Evolutionary conservation across 2,888 invertebrate species (phyloP).

Genomic region (Dicroscelio sp.): DNA sequence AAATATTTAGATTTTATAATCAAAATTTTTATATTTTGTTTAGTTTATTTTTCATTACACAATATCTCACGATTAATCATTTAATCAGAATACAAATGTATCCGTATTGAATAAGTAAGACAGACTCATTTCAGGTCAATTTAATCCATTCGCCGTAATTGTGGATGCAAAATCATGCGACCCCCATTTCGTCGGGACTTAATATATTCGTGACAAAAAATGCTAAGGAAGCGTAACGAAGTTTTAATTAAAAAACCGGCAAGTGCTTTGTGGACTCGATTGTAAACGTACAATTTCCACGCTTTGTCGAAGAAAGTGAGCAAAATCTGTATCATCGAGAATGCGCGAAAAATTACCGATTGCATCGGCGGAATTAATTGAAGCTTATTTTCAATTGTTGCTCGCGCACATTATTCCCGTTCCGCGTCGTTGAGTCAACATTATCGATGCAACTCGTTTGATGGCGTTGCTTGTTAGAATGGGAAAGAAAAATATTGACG

Average conservation of each 20-base stretch:
- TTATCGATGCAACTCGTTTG: slow-evolving; percentile 25
- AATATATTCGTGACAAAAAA: slow-evolving; percentile 36
- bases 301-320: slow-evolving; percentile 45
- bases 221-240: slow-evolving; percentile 31
- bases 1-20: too few relatives aligned
- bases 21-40: too few relatives aligned
- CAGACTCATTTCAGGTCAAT: not conserved
- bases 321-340: slow-evolving; percentile 27
- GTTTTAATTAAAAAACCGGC: slow-evolving; percentile 62
- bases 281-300: slow-evolving; percentile 48
- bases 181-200: slow-evolving; percentile 24
- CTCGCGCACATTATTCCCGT: slow-evolving; percentile 24
- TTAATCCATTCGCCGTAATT: not conserved
- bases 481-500: too few relatives aligned
- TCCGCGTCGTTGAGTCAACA: slow-evolving; percentile 24
- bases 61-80: too few relatives aligned
- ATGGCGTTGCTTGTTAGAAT: too few relatives aligned
- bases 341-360: not conserved
- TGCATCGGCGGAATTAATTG: slow-evolving; percentile 36
- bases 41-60: too few relatives aligned
- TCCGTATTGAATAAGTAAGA: not conserved
- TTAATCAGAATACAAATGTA: too few relatives aligned
- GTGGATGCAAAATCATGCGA: slow-evolving; percentile 35
- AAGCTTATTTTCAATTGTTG: slow-evolving; percentile 39
- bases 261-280: too few relatives aligned